Evolutionary conservation across 2,888 invertebrate species (phyloP).

Genomic region (Stenurella melanura): DNA sequence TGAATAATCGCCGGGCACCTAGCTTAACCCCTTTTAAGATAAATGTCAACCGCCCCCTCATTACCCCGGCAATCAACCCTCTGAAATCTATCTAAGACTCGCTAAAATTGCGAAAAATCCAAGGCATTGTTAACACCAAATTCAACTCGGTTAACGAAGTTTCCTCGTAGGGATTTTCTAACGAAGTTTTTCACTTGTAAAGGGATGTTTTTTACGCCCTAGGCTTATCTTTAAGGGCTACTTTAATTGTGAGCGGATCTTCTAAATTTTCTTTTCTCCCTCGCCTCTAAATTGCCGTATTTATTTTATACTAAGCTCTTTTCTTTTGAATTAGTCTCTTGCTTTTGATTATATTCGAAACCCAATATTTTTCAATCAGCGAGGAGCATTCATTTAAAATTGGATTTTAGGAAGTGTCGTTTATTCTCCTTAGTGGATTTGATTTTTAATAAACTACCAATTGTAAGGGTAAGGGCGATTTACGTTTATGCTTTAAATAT

Average conservation of each 20-base stretch:
- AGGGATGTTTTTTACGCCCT: constrained; percentile 73
- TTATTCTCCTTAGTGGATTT: constrained; percentile 32
- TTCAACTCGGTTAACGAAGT: constrained; percentile 67
- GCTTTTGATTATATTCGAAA: constrained; percentile 60
- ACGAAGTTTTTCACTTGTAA: constrained; percentile 71
- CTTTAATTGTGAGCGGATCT: constrained; percentile 71
- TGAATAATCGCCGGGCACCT: constrained; percentile 72
- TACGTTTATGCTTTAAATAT: background rate
- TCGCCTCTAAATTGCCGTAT: constrained; percentile 70
- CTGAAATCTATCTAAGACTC: constrained; percentile 65
- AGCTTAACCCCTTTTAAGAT: constrained; percentile 72
- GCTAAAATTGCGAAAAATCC: constrained; percentile 66
- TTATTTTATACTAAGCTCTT: constrained; percentile 66
- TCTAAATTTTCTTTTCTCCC: constrained; percentile 65
- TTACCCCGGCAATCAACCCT: constrained; percentile 68
- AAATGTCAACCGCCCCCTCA: constrained; percentile 72
- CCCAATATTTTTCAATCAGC: constrained; percentile 59
- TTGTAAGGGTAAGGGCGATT: background rate
- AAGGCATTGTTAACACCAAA: constrained; percentile 68
- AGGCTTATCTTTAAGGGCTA: constrained; percentile 73
- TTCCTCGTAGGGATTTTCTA: constrained; percentile 67
- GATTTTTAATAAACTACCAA: constrained; percentile 44
- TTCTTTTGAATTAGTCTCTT: constrained; percentile 65
- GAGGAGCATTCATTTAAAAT: constrained; percentile 49
- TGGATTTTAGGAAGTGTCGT: constrained; percentile 50